Evolutionary conservation across 2,888 invertebrate species (phyloP).

Genomic region (Cloeon dipterum): DNA sequence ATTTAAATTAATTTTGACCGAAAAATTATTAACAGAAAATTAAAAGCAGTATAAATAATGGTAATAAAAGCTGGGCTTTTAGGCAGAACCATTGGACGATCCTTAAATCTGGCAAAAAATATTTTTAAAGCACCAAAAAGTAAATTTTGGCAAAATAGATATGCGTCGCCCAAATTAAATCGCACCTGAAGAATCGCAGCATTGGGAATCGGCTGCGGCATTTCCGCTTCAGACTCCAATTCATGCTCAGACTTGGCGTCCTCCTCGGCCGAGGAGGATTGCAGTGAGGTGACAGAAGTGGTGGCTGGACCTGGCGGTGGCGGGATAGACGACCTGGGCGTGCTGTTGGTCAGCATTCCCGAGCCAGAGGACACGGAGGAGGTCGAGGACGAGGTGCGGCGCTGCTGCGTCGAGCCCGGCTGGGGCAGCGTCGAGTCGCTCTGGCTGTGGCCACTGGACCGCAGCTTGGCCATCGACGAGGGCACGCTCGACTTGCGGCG

Average conservation of each 20-base stretch:
- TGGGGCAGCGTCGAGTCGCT: constrained; percentile 3
- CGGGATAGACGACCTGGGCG: constrained; percentile 6
- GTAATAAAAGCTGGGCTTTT: too few relatives aligned
- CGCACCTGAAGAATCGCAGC: background rate
- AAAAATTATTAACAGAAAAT: too few relatives aligned
- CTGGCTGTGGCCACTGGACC: constrained; percentile 1
- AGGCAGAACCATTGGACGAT: too few relatives aligned
- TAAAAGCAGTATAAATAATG: too few relatives aligned
- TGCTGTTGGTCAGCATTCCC: background rate
- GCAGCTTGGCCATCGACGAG: background rate
- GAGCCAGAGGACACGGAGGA: background rate
- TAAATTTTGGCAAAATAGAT: too few relatives aligned
- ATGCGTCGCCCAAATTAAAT: too few relatives aligned
- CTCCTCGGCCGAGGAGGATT: background rate
- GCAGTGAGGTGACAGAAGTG: constrained; percentile 43
- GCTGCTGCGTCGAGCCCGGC: background rate
- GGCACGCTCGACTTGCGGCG: constrained; percentile 2
- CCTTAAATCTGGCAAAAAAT: too few relatives aligned
- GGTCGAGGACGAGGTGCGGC: background rate
- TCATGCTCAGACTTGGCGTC: constrained; percentile 13
- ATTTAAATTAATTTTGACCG: too few relatives aligned
- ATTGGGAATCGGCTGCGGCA: background rate
- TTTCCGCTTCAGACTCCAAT: background rate
- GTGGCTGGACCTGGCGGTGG: constrained; percentile 24
- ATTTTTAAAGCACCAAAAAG: too few relatives aligned